Evolutionary conservation across 2,113 vertebrate genomes (phyloP).

Genomic region (Nematolebias whitei): DNA sequence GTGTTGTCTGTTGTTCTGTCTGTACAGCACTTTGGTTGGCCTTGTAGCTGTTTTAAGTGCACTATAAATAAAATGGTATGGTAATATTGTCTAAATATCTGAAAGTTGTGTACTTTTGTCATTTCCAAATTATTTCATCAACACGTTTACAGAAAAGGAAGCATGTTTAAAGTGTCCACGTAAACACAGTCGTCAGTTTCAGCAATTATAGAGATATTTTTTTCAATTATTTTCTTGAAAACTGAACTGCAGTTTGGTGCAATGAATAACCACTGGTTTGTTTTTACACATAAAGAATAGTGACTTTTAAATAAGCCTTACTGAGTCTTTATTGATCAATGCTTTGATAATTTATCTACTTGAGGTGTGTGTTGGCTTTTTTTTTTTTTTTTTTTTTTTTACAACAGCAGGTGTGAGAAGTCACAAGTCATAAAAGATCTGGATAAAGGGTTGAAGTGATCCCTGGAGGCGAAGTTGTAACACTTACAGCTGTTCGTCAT

Average conservation of each 20-base stretch:
- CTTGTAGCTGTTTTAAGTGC: no score
- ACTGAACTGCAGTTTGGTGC: background rate
- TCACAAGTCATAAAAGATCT: conserved; percentile 25
- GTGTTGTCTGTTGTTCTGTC: no score
- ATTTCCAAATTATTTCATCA: background rate
- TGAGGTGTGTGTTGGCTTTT: background rate
- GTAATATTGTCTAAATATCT: no score
- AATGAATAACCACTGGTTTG: background rate
- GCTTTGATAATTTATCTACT: conserved; percentile 1
- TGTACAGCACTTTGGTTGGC: no score
- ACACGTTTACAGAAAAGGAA: background rate
- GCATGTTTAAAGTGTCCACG: background rate
- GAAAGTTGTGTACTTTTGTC: background rate
- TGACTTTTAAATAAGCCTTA: background rate
- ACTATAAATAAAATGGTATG: no score
- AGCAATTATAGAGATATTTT: background rate
- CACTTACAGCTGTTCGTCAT: conserved; percentile 45
- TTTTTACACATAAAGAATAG: background rate
- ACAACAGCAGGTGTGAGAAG: conserved; percentile 23
- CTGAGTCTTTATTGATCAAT: background rate
- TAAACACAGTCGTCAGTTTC: background rate
- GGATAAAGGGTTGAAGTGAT: conserved; percentile 44
- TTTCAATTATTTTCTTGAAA: background rate
- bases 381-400: background rate
- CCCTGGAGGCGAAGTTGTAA: conserved; percentile 36